phyloP scores from a whole-genome alignment of 2,888 invertebrate species.

The Seladonia tumulorum region DNA sequence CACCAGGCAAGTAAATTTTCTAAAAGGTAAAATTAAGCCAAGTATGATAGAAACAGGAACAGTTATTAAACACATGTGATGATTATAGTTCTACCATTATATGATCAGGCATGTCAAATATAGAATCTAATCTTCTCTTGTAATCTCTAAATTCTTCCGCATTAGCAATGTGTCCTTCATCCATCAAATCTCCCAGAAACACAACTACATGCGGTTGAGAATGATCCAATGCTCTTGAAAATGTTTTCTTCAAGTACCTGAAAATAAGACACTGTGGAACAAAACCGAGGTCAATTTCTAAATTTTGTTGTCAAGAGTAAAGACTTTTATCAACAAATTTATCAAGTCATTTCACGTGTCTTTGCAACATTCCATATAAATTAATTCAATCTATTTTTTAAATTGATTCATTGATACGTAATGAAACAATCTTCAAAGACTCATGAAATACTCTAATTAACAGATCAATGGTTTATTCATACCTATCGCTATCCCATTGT shows the following conservation, averaged over 20 bases:
- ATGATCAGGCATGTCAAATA: slow-evolving; percentile 86
- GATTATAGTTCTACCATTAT: slow-evolving; percentile 75
- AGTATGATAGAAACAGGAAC: neutral
- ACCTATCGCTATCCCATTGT: slow-evolving; percentile 96
- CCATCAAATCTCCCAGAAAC: slow-evolving; percentile 97
- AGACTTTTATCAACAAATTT: neutral
- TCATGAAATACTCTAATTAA: slow-evolving; percentile 14
- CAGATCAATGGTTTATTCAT: slow-evolving; percentile 61
- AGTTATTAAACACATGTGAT: neutral
- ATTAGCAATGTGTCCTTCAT: slow-evolving; percentile 94
- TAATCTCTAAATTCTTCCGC: slow-evolving; percentile 90
- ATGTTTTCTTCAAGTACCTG: slow-evolving; percentile 93
- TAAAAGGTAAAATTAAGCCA: slow-evolving; percentile 74
- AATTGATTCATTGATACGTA: neutral
- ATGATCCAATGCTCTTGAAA: slow-evolving; percentile 88
- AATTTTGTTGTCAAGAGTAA: neutral
- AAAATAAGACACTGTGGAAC: slow-evolving; percentile 74
- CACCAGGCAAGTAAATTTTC: slow-evolving; percentile 96
- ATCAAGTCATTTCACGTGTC: slow-evolving; percentile 7
- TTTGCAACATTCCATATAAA: neutral
- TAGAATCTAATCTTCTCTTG: slow-evolving; percentile 89
- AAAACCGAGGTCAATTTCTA: slow-evolving; percentile 46
- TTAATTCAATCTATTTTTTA: neutral
- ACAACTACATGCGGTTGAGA: slow-evolving; percentile 93
- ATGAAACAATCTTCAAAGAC: neutral